Percentiles rank a stretch among this genome's conserved stretches.
Conservation (phyloP, 2,888 invertebrate genomes). For the Bombylius discolor region DNA sequence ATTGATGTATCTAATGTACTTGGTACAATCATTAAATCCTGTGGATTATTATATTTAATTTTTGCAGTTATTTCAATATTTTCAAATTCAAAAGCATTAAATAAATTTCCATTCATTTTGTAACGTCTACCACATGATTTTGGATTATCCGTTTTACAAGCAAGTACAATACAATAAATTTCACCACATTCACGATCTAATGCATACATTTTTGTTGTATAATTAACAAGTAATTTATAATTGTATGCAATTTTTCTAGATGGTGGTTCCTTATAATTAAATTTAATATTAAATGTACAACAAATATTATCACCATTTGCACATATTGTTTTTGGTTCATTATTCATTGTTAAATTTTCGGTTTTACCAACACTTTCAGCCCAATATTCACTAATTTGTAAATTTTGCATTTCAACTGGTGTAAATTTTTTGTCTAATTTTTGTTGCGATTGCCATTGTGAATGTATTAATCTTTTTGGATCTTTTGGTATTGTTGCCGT, state of each 20-base stretch:
- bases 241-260: slow-evolving; percentile 3
- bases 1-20: slow-evolving; percentile 39
- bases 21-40: slow-evolving; percentile 23
- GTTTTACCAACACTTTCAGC: neutral
- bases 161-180: slow-evolving; percentile 31
- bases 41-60: neutral
- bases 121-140: slow-evolving; percentile 24
- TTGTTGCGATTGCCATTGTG: neutral
- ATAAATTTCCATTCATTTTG: neutral
- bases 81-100: slow-evolving; percentile 7
- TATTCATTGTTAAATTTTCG: neutral
- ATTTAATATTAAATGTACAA: slow-evolving; percentile 19
- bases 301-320: slow-evolving; percentile 18
- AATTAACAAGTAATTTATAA: slow-evolving; percentile 7
- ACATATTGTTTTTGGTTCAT: slow-evolving; percentile 5
- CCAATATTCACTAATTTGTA: slow-evolving; percentile 4
- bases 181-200: slow-evolving; percentile 3
- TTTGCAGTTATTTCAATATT: slow-evolving; percentile 7
- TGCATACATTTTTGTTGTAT: slow-evolving; percentile 3
- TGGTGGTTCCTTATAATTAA: slow-evolving; percentile 6
- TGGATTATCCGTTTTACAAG: slow-evolving; percentile 28
- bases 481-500: slow-evolving; percentile 11
- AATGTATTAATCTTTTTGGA: neutral
- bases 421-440: neutral
- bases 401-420: slow-evolving; percentile 3